These are phyloP conservation scores for Zoroaster sp. DNA, from an alignment of 53 echinoderm and acorn worm genomes.

Conservation along the genomic window DNA sequence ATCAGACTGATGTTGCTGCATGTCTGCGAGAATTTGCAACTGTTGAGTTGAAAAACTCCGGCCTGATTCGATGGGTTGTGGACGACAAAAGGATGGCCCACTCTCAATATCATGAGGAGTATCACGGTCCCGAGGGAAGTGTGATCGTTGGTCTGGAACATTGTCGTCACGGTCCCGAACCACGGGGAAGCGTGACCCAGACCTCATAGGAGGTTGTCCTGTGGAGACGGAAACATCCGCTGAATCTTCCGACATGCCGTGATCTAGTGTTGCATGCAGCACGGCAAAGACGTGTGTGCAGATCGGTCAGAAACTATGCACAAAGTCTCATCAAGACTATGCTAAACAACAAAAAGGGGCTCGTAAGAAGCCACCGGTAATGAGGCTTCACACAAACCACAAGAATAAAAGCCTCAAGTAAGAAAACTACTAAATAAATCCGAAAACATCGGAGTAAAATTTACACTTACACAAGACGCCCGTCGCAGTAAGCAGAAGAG, in stretches of 20 bases:
- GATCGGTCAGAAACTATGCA: too few species aligned
- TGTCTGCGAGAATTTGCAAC: background rate
- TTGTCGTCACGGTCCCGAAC: constrained; percentile 8
- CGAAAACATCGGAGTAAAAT: background rate
- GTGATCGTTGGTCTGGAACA: too few species aligned
- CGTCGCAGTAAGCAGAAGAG: background rate
- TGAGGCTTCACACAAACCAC: background rate
- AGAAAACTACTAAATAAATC: background rate
- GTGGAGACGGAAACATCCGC: background rate
- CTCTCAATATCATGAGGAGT: too few species aligned
- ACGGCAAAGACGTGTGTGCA: background rate
- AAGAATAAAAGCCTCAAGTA: background rate
- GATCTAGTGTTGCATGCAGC: background rate
- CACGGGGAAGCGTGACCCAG: background rate
- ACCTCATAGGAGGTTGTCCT: background rate
- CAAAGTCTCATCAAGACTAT: background rate
- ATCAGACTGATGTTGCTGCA: background rate
- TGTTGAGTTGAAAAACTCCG: background rate
- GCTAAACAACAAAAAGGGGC: background rate
- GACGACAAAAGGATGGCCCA: background rate
- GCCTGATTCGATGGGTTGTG: background rate
- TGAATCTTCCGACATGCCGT: background rate
- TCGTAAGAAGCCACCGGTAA: background rate
- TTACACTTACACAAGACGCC: background rate
- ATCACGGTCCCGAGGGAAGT: too few species aligned